These are phyloP conservation scores for Hyperoplus lanceolatus DNA, from an alignment of 2,797 vertebrate species.

Conservation along the genomic window DNA sequence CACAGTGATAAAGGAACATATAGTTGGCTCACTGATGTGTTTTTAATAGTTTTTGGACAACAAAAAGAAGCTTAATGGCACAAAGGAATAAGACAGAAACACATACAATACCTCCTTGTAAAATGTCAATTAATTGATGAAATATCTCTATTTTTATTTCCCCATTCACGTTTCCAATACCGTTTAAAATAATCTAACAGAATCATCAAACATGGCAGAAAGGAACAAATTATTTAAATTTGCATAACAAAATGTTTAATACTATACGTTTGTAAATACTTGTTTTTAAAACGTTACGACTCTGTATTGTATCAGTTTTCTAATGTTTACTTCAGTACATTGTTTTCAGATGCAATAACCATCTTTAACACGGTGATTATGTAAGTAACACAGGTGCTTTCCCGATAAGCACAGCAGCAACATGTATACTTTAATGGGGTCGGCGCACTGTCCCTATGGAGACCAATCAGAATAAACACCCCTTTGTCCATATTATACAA, in stretches of 20 bases:
- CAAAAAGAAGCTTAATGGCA: background rate
- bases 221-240: background rate
- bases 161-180: too few species aligned
- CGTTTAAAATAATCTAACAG: too few species aligned
- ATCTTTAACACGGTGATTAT: background rate
- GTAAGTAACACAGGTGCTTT: background rate
- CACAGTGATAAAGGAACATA: background rate
- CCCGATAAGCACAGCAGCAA: background rate
- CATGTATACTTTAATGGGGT: too few species aligned
- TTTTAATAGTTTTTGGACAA: background rate
- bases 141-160: too few species aligned
- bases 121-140: too few species aligned
- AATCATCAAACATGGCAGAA: background rate
- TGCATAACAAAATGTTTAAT: background rate
- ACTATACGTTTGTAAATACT: background rate
- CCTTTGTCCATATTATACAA: fast-evolving
- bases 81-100: background rate
- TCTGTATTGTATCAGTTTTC: too few species aligned
- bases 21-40: background rate
- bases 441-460: background rate
- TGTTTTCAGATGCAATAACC: background rate
- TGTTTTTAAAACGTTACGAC: background rate
- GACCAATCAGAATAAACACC: background rate
- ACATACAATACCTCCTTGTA: background rate
- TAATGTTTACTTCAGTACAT: background rate